Percentiles rank a stretch among this genome's conserved stretches.
These are phyloP conservation scores for Scartelaos histophorus DNA, from an alignment of 2,113 vertebrate species.

Conservation along the genomic window DNA sequence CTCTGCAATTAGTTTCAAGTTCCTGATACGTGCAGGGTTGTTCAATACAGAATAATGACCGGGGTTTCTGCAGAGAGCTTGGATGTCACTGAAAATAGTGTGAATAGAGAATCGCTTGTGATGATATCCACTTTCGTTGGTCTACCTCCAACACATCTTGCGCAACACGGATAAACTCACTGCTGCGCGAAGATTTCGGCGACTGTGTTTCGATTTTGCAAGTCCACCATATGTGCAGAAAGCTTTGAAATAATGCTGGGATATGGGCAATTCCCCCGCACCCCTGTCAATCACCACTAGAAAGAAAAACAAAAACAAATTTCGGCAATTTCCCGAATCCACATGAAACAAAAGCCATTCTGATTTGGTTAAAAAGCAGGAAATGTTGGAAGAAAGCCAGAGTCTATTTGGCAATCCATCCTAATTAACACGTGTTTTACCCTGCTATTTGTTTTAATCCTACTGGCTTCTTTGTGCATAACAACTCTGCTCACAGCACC, in stretches of 20 bases:
- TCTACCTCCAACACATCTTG: conserved; percentile 7
- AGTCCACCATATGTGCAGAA: conserved; percentile 23
- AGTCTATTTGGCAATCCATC: conserved; percentile 25
- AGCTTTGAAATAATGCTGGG: conserved; percentile 31
- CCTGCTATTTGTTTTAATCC: conserved; percentile 52
- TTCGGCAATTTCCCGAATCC: conserved; percentile 20
- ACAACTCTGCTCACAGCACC: conserved; percentile 27
- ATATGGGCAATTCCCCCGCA: conserved; percentile 11
- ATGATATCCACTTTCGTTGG: not conserved
- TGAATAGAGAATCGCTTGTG: conserved; percentile 8
- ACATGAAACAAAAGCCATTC: conserved; percentile 33
- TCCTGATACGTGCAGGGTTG: no score
- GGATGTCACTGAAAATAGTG: not conserved
- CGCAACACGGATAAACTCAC: conserved; percentile 42
- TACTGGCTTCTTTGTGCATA: conserved; percentile 19
- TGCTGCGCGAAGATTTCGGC: conserved; percentile 43
- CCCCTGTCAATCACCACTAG: conserved; percentile 36
- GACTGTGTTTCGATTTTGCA: conserved; percentile 56
- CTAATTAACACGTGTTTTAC: conserved; percentile 63
- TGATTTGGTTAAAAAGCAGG: conserved; percentile 23
- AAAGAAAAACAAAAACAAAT: conserved; percentile 13
- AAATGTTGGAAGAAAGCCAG: conserved; percentile 7
- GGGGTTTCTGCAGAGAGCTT: not conserved
- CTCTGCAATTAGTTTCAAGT: no score
- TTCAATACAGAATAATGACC: not conserved